These are phyloP conservation scores for Indri indri DNA, from an alignment of 2,113 vertebrate genomes.

Conservation along the genomic window DNA sequence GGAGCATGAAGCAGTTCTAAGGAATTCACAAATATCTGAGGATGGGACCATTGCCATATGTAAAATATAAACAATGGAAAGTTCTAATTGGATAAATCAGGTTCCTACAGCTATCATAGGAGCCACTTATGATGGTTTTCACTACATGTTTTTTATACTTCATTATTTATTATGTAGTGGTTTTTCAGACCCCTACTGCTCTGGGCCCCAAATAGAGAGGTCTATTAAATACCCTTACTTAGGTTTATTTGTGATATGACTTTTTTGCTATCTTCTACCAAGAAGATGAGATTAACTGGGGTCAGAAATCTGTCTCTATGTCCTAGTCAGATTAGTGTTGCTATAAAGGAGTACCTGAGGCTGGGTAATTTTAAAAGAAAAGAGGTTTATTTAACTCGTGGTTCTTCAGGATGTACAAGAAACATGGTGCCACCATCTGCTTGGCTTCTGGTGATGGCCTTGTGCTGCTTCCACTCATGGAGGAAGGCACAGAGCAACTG, in stretches of 20 bases:
- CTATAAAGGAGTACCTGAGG: too few relatives aligned
- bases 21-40: background rate
- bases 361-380: background rate
- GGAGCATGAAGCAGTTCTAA: background rate
- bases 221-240: background rate
- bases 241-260: background rate
- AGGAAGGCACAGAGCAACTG: too few relatives aligned
- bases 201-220: background rate
- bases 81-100: background rate
- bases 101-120: background rate
- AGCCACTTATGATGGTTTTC: background rate
- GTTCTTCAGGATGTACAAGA: background rate
- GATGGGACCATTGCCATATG: background rate
- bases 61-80: background rate
- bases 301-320: background rate
- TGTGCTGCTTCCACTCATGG: background rate
- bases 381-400: background rate
- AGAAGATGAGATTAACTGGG: background rate
- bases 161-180: background rate
- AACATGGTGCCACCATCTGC: background rate
- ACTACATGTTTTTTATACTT: background rate
- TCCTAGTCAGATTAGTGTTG: too few relatives aligned
- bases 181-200: background rate
- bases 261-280: background rate
- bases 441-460: background rate